phyloP scores from a whole-genome alignment of 2,888 invertebrate genomes.

The Bembecia ichneumoniformis region DNA sequence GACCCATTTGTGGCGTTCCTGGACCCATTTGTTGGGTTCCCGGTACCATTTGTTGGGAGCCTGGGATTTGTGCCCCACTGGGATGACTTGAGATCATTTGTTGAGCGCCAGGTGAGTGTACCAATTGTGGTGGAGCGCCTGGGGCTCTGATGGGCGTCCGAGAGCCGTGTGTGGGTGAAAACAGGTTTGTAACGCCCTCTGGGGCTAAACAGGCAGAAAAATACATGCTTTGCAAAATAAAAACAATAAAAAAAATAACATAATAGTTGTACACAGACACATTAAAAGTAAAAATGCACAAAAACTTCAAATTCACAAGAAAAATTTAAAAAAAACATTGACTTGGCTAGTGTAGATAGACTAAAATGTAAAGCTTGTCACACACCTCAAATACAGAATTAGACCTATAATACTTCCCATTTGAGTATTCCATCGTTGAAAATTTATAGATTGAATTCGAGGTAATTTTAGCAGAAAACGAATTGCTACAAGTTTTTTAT shows the following conservation, averaged over 20 bases:
- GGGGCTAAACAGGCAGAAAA: slow-evolving; percentile 40
- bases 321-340: too few relatives aligned
- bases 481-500: too few relatives aligned
- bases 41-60: slow-evolving; percentile 30
- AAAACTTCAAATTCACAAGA: too few relatives aligned
- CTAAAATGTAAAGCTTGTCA: too few relatives aligned
- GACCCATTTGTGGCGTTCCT: slow-evolving; percentile 37
- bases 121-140: slow-evolving; percentile 43
- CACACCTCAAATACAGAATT: too few relatives aligned
- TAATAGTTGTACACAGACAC: slow-evolving; percentile 5
- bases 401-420: too few relatives aligned
- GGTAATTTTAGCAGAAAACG: too few relatives aligned
- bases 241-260: slow-evolving; percentile 29
- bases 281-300: too few relatives aligned
- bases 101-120: slow-evolving; percentile 24
- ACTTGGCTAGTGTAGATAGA: too few relatives aligned
- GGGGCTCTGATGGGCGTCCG: slow-evolving; percentile 46
- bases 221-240: slow-evolving; percentile 38
- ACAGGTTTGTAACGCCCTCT: slow-evolving; percentile 64
- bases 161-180: slow-evolving; percentile 54
- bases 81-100: slow-evolving; percentile 29
- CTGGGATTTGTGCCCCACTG: slow-evolving; percentile 23
- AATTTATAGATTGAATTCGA: too few relatives aligned
- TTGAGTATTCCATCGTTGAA: too few relatives aligned
- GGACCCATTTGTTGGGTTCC: slow-evolving; percentile 34